phyloP scores from a whole-genome alignment of 2,113 vertebrate genomes.

The Cisticola juncidis region DNA sequence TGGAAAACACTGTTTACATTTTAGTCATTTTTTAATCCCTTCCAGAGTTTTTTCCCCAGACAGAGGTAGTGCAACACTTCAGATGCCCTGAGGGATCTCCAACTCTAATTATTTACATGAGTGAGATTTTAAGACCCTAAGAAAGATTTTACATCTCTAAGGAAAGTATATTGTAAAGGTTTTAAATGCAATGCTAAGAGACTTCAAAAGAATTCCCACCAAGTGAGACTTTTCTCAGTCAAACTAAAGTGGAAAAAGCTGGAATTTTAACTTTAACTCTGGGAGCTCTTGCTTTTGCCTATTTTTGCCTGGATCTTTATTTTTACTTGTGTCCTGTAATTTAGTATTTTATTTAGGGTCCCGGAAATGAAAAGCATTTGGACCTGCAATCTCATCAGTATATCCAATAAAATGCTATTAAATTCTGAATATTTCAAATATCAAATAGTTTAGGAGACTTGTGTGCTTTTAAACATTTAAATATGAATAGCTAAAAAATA shows the following conservation, averaged over 20 bases:
- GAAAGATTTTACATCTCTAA: conserved; percentile 13
- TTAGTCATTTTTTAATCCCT: neutral
- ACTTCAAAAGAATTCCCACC: conserved; percentile 14
- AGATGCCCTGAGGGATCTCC: neutral
- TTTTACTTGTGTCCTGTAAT: neutral
- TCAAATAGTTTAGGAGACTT: neutral
- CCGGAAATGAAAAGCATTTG: neutral
- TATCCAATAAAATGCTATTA: neutral
- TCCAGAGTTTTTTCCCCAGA: neutral
- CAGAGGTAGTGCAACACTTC: neutral
- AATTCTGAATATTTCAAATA: neutral
- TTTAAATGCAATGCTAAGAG: neutral
- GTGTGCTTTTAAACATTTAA: neutral
- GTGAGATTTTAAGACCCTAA: neutral
- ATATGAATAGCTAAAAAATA: neutral
- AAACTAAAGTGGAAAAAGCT: neutral
- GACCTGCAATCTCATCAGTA: neutral
- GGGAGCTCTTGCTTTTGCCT: neutral
- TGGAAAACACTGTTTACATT: neutral
- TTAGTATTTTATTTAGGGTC: neutral
- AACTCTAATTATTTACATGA: conserved; percentile 6
- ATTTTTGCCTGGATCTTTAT: neutral
- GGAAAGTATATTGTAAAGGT: neutral
- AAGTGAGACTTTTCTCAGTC: neutral
- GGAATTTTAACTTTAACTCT: neutral